These are phyloP conservation scores for Chrysomallon squamiferum DNA, from an alignment of 1,140 invertebrate species.

Conservation along the genomic window DNA sequence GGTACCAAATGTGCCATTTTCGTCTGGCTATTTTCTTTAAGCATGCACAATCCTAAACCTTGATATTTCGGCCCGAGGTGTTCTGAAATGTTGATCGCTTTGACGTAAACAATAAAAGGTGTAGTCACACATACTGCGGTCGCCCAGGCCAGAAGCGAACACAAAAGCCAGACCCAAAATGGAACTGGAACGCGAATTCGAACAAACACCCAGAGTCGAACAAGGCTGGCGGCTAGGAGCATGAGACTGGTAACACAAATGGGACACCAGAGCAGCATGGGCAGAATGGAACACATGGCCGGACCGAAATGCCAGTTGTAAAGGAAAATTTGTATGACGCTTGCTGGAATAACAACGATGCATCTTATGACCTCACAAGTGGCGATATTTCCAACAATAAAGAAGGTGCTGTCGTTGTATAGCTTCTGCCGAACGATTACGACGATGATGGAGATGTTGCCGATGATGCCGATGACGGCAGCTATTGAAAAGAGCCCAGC, in stretches of 20 bases:
- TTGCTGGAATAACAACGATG: neutral
- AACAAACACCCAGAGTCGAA: no score
- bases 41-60: no score
- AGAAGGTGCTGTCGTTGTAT: neutral
- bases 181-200: no score
- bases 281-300: neutral
- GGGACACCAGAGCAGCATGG: neutral
- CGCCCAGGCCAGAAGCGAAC: no score
- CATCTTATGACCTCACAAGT: neutral
- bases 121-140: no score
- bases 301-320: neutral
- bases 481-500: neutral
- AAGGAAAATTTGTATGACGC: neutral
- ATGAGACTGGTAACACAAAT: neutral
- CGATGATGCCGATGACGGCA: neutral
- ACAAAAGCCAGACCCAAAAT: no score
- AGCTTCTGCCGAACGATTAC: neutral
- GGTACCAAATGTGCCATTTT: no score
- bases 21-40: no score
- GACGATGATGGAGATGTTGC: conserved; percentile 1
- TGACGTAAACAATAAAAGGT: no score
- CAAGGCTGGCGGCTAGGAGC: neutral
- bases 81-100: no score
- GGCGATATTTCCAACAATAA: neutral
- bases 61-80: no score